Conservation (phyloP, 2,888 invertebrate genomes). For the Andrena bucephala region DNA sequence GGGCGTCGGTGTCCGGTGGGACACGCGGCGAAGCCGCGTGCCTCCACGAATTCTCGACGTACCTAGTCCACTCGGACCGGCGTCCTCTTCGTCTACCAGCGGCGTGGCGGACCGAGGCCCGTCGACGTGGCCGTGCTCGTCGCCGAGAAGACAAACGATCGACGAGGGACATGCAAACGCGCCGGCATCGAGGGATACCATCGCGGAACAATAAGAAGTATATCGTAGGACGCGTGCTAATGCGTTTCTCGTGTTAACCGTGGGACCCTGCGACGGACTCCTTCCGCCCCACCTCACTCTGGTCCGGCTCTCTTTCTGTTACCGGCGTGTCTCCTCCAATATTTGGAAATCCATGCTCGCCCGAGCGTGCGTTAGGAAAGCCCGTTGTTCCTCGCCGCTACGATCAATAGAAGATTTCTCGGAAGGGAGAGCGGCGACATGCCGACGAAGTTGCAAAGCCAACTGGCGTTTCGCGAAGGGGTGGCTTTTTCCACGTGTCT, state of each 20-base stretch:
- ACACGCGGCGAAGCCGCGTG: conserved; percentile 55
- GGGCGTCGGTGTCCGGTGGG: conserved; percentile 35
- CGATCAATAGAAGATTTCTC: conserved; percentile 24
- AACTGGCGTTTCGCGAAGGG: background rate
- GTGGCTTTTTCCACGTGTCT: no score
- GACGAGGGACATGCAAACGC: conserved; percentile 74
- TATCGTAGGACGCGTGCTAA: conserved; percentile 79
- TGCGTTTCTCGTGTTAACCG: conserved; percentile 80
- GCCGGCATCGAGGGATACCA: conserved; percentile 72
- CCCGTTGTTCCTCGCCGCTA: background rate
- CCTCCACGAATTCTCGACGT: conserved; percentile 73
- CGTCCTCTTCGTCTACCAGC: conserved; percentile 41
- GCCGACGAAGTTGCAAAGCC: background rate
- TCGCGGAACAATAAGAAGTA: conserved; percentile 78
- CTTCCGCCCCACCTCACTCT: conserved; percentile 30
- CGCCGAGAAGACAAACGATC: conserved; percentile 75
- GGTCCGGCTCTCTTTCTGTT: conserved; percentile 37
- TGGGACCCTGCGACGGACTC: conserved; percentile 65
- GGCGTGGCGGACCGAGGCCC: conserved; percentile 20
- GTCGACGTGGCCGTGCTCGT: conserved; percentile 61
- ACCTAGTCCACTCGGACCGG: conserved; percentile 48
- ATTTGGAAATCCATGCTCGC: conserved; percentile 75
- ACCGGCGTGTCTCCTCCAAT: conserved; percentile 70
- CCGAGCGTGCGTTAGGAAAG: conserved; percentile 32
- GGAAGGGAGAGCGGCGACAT: background rate